Evolutionary conservation across 1,140 invertebrate species (phyloP), one percentile per base, ranked within the genome.

Genomic region (Rhagoletis pomonella): DNA sequence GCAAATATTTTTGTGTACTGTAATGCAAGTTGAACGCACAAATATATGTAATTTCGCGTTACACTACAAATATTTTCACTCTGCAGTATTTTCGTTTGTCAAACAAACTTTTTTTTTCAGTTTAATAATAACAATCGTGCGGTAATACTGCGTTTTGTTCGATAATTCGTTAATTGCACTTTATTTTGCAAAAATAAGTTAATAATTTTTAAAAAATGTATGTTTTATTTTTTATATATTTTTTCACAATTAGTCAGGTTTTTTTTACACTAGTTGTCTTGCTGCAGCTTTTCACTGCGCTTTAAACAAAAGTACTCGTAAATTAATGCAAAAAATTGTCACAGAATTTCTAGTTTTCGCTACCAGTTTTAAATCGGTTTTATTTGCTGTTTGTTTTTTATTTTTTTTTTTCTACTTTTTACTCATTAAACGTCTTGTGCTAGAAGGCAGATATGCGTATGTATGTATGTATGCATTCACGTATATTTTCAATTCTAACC

Each of bases 261-360:
- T 39, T 64, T 64, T 14, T 7, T 67, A 14, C 19, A 67, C n/a
- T 10, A 67, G n/a, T 39, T 39, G 73, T 19, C 47, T 77, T 77
- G 42, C 29, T 47, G 2, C 50, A 39, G 19, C 17, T 77, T 77
- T 77, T 55, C 47, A 42, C 42, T 81, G 73, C 73, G 19, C 17
- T 55, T 55, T 1, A 29, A 81, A 67, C 5, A 29, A 29, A 29
- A 29, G 1, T 29, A 29, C 29, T 29, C 29, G 29, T 14, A 67
- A 67, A 67, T 39, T 9, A 6, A 29, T 14, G 17, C 4, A 29
- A 29, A 39, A 55, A 81, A 81, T 19, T 81, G 73, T 81, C 73
- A 81, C 73, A 58, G 73, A 81, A 81, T 55, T 81, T 81, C 73
- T 81, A 58, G 73, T 81, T 81, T 81, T 58, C 47, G 50, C 73